These are phyloP conservation scores for Nasonovia ribisnigri DNA, from an alignment of 2,888 invertebrate genomes.

Conservation along the genomic window DNA sequence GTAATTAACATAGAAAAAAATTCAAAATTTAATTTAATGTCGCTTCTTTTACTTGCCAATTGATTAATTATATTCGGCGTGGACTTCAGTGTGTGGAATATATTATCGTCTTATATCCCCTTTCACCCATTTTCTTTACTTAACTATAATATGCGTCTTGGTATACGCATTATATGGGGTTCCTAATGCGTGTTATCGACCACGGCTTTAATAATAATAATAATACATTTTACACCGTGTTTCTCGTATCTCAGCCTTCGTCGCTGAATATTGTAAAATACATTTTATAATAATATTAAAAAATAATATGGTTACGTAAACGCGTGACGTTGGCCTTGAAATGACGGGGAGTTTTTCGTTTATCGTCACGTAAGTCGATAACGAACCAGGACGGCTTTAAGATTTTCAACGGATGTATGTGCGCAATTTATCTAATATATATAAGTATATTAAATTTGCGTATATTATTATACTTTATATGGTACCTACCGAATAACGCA, in stretches of 20 bases:
- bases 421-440: neutral
- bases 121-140: neutral
- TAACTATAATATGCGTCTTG: neutral
- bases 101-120: neutral
- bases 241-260: neutral
- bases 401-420: neutral
- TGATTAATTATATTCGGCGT: neutral
- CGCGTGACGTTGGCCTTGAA: neutral
- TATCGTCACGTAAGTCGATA: constrained; percentile 38
- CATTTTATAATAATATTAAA: neutral
- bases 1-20: neutral
- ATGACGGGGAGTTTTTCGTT: neutral
- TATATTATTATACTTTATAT: neutral
- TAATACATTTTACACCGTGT: neutral
- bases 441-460: neutral
- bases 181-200: neutral
- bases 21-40: neutral
- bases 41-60: neutral
- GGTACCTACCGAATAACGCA: neutral
- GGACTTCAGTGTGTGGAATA: neutral
- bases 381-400: neutral
- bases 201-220: neutral
- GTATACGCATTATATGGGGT: neutral
- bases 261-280: neutral
- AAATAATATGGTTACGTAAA: neutral